Evolutionary conservation across 2,888 invertebrate genomes (phyloP), one percentile per base, ranked within the genome.

Genomic region (Gastracanthus pulcherrimus): DNA sequence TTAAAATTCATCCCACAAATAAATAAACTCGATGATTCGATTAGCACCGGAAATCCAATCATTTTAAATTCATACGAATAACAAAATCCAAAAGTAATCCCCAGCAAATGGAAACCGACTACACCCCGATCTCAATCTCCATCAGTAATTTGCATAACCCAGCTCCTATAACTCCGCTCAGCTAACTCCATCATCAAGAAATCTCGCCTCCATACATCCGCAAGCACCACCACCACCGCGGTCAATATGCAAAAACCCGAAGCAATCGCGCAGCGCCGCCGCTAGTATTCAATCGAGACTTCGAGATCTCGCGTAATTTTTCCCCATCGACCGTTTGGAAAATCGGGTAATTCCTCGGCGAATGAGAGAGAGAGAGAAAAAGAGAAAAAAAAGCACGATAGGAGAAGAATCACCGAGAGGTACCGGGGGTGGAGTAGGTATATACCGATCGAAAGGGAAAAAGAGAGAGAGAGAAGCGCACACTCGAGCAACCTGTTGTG

Each of bases 401-500:
- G n/a, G n/a, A n/a, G n/a, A n/a, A n/a, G n/a, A n/a, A n/a, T n/a
- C n/a, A n/a, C n/a, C n/a, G n/a, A n/a, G n/a, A n/a, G n/a, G n/a
- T n/a, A n/a, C n/a, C n/a, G n/a, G n/a, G n/a, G n/a, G n/a, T n/a
- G n/a, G n/a, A n/a, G n/a, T n/a, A n/a, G n/a, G n/a, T n/a, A n/a
- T n/a, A n/a, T n/a, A n/a, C n/a, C n/a, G n/a, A n/a, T n/a, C 0
- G 64, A 45, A 19, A 23, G 55, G 36, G 31, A 23, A 19, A 19
- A 36, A 11, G n/a, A 38, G 26, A 9, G 34, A 51, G 48, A 29
- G 60, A 5, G 45, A 11, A 16, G 13, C n/a, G n/a, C n/a, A n/a
- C n/a, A 38, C 26, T 34, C 48, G 55, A 60, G 66, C 76, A 76
- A 81, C 80, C 80, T 81, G 80, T 81, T 81, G 74, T 74, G 80